phyloP scores from a whole-genome alignment of 2,113 vertebrate genomes.

The Nanger granti region DNA sequence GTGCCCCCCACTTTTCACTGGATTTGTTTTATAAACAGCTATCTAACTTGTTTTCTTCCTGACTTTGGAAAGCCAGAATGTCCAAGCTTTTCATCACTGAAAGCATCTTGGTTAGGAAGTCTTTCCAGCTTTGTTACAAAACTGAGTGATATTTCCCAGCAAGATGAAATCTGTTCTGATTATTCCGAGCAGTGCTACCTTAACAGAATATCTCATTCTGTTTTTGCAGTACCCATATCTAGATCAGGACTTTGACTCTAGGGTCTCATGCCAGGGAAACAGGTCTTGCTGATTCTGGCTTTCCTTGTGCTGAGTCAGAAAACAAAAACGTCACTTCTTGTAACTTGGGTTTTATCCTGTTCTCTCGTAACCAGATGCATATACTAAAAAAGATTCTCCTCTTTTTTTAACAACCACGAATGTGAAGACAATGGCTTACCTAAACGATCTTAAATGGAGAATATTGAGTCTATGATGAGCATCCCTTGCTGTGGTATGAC shows the following conservation, averaged over 20 bases:
- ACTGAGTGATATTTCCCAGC: conserved; percentile 76
- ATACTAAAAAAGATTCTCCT: background rate
- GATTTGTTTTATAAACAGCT: conserved; percentile 77
- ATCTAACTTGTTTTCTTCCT: conserved; percentile 66
- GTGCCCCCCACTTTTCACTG: conserved; percentile 61
- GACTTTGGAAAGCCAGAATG: conserved; percentile 63
- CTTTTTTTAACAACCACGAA: background rate
- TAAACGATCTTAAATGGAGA: conserved; percentile 53
- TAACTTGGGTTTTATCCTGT: conserved; percentile 17
- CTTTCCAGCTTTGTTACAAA: conserved; percentile 69
- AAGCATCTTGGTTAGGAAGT: conserved; percentile 17
- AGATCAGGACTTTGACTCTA: conserved; percentile 19
- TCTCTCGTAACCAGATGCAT: conserved; percentile 43
- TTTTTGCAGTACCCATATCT: conserved; percentile 53
- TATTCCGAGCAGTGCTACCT: conserved; percentile 67
- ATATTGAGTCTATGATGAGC: conserved; percentile 12
- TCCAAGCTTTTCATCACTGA: conserved; percentile 39
- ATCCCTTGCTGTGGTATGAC: background rate
- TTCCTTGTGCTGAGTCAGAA: background rate
- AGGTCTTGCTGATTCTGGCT: background rate
- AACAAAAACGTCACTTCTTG: conserved; percentile 64
- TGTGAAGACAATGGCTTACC: conserved; percentile 33
- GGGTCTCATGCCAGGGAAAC: conserved; percentile 5
- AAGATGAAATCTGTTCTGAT: conserved; percentile 66
- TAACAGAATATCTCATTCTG: conserved; percentile 53